Evolutionary conservation across 2,888 invertebrate species (phyloP), one percentile per base, ranked within the genome.

Genomic region (Agrilus biguttatus): DNA sequence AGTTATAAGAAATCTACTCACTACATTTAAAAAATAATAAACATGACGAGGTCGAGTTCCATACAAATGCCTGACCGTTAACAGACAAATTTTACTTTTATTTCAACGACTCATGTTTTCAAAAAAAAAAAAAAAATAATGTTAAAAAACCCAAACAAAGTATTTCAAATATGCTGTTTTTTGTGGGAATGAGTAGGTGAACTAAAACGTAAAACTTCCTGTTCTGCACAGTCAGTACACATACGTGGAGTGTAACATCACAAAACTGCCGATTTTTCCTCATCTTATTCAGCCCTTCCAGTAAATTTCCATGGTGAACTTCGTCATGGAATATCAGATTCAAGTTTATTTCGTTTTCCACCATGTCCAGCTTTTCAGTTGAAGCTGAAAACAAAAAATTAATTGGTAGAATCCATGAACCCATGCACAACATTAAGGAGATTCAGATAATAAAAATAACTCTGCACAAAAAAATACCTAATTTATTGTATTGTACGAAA

Each of bases 231-330:
- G 57, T 49, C 58, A 58, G 66, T 55, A 71, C 71, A 69, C 74
- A 75, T 59, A 85, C 87, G 63, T 84, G 80, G 55, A 90, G 72
- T 57, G 83, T 75, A 54, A 85, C 85, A 70, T 90, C 90, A 69
- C 84, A 90, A 67, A 90, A 86, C 62, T 88, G 83, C 45, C 81
- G 77, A 62, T 84, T 83, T 66, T 83, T 83, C 55, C 86, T 73
- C 75, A 88, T 78, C 69, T 78, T 81, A 69, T 83, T 82, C 51
- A 88, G 74, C 33, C 80, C 75, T 42, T 70, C 66, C 48, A 86
- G 72, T 52, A 78, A 77, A 52, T 73, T 70, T 50, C 71, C 67
- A 49, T 77, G 76, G 57, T 76, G 73, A 37, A 61, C 69, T 35
- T 69, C 71, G 61, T 80, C 80, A 45, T 62, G 61, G 62, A 73